These are phyloP conservation scores for Elysia chlorotica DNA, from an alignment of 1,140 invertebrate genomes.

Conservation along the genomic window DNA sequence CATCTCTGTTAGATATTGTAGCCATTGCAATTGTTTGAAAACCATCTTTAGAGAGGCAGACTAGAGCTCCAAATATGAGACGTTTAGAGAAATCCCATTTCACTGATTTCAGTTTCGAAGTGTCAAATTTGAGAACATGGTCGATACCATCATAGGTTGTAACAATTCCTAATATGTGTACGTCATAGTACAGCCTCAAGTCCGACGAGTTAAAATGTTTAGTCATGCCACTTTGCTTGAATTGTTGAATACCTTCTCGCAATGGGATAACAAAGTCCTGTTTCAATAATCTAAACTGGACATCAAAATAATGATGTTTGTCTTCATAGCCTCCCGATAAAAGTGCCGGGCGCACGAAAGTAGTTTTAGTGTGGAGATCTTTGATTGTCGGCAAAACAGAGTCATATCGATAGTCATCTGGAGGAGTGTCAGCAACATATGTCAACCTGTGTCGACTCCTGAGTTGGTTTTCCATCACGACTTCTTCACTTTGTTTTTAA, in stretches of 20 bases:
- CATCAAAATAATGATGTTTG: conserved; percentile 74
- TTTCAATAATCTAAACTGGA: conserved; percentile 75
- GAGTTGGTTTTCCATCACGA: too few species aligned
- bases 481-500: too few species aligned
- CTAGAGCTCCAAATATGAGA: conserved; percentile 73
- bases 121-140: conserved; percentile 39
- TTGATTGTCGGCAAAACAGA: too few species aligned
- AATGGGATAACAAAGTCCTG: conserved; percentile 70
- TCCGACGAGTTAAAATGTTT: conserved; percentile 24
- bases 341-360: too few species aligned
- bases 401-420: too few species aligned
- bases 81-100: conserved; percentile 63
- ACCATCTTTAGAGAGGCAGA: conserved; percentile 72
- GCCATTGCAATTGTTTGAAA: conserved; percentile 72
- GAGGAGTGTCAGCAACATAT: too few species aligned
- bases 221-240: conserved; percentile 4
- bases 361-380: too few species aligned
- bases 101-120: conserved; percentile 22
- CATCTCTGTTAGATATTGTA: conserved; percentile 68
- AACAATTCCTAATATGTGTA: conserved; percentile 39
- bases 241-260: conserved; percentile 55
- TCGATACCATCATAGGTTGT: conserved; percentile 37
- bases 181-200: conserved; percentile 39
- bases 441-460: too few species aligned
- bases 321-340: conserved; percentile 68